Conservation (phyloP, 2,797 vertebrate species). For the Tragopan temminckii region DNA sequence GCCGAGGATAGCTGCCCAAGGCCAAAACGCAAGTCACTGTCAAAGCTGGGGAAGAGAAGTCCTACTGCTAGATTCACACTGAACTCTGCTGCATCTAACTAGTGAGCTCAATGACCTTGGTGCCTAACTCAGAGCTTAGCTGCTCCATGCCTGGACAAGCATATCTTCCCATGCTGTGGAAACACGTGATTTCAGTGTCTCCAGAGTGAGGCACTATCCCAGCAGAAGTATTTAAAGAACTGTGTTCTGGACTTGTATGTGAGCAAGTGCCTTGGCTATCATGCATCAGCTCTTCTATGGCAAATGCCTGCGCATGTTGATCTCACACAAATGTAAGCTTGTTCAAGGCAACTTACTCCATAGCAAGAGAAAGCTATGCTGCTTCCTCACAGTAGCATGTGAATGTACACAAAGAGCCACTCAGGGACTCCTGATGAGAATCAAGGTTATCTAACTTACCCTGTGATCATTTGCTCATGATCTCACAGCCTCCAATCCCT, state of each 20-base stretch:
- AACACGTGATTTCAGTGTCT: rapidly evolving
- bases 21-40: neutral
- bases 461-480: neutral
- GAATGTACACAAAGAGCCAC: neutral
- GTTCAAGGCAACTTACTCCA: neutral
- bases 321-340: neutral
- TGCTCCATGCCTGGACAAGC: neutral
- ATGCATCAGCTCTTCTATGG: neutral
- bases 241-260: neutral
- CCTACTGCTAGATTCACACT: neutral
- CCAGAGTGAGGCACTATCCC: neutral
- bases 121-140: neutral
- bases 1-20: neutral
- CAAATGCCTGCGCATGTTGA: neutral
- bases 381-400: neutral
- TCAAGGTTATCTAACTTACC: neutral
- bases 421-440: neutral
- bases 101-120: neutral
- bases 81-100: neutral
- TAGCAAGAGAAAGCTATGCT: neutral
- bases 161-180: neutral
- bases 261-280: neutral
- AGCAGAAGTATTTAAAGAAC: neutral
- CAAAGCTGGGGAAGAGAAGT: neutral
- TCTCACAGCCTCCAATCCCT: neutral